Percentiles rank a stretch among this genome's conserved stretches.
phyloP scores from a whole-genome alignment of 1,140 invertebrate genomes.

The Drosophila arizonae region DNA sequence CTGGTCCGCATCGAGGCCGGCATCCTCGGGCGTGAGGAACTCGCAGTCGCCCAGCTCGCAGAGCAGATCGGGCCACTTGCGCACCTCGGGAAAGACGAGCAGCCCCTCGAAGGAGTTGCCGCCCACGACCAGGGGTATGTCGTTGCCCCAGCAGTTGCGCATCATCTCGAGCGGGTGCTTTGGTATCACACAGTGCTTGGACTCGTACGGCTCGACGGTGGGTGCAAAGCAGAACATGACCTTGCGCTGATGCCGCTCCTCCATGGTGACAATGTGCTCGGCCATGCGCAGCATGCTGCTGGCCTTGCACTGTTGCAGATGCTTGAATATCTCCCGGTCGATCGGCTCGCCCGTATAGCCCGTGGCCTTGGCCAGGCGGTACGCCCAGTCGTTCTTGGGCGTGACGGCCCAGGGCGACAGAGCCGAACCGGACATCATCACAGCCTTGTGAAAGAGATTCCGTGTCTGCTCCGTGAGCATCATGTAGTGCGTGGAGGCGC shows the following conservation, averaged over 20 bases:
- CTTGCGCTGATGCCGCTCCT: slow-evolving; percentile 69
- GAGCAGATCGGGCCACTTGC: slow-evolving; percentile 73
- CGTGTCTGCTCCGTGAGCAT: slow-evolving; percentile 84
- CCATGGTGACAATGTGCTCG: slow-evolving; percentile 67
- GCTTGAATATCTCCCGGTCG: slow-evolving; percentile 60
- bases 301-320: slow-evolving; percentile 66
- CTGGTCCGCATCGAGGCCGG: slow-evolving; percentile 58
- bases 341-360: slow-evolving; percentile 63
- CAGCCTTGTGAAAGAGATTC: slow-evolving; percentile 83
- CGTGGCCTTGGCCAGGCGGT: slow-evolving; percentile 72
- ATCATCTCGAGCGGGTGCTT: slow-evolving; percentile 78
- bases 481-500: slow-evolving; percentile 84
- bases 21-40: slow-evolving; percentile 62
- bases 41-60: slow-evolving; percentile 66
- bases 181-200: slow-evolving; percentile 70
- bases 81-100: slow-evolving; percentile 70
- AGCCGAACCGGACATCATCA: slow-evolving; percentile 82
- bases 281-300: slow-evolving; percentile 85
- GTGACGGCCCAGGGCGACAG: slow-evolving; percentile 72
- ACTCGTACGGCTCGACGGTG: slow-evolving; percentile 77
- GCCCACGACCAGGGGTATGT: slow-evolving; percentile 82
- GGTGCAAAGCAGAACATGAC: slow-evolving; percentile 76
- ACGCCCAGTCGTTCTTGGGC: slow-evolving; percentile 72
- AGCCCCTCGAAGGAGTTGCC: slow-evolving; percentile 82
- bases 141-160: slow-evolving; percentile 78